These are phyloP conservation scores for Mungos mungo DNA, from an alignment of 2,113 vertebrate species.

Conservation along the genomic window DNA sequence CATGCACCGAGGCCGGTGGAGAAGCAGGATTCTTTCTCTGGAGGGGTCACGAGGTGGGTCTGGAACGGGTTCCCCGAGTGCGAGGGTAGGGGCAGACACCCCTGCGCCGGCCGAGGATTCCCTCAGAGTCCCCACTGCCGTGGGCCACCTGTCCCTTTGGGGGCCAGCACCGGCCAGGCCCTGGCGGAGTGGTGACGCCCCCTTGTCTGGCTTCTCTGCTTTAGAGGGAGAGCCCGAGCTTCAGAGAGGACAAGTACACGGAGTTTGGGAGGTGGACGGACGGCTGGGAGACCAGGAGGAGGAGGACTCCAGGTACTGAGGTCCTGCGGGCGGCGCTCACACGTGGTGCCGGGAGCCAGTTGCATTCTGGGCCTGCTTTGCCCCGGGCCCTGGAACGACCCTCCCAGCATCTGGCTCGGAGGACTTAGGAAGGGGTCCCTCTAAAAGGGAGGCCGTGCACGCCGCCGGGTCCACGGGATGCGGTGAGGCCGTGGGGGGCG, in stretches of 20 bases:
- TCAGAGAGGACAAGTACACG: constrained; percentile 82
- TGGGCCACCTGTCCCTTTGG: fast-evolving
- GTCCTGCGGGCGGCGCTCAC: fast-evolving
- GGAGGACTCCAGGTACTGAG: constrained; percentile 84
- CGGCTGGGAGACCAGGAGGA: constrained; percentile 91
- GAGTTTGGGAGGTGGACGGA: constrained; percentile 90
- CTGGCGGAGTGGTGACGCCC: fast-evolving
- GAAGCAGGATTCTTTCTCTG: background rate
- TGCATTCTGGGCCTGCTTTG: fast-evolving
- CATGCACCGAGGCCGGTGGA: fast-evolving
- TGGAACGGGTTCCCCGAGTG: too few relatives aligned
- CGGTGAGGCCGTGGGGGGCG: background rate
- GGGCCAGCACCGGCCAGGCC: background rate
- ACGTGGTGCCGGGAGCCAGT: background rate
- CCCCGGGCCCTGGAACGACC: fast-evolving
- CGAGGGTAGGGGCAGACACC: too few relatives aligned
- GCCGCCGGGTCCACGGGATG: fast-evolving
- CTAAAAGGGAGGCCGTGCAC: background rate
- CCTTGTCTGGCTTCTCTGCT: background rate
- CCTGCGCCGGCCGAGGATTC: fast-evolving
- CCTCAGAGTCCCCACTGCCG: fast-evolving
- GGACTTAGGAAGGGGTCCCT: background rate
- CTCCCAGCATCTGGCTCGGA: background rate
- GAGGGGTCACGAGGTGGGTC: fast-evolving
- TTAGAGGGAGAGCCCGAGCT: constrained; percentile 82